A percentile compares a stretch with the other conserved stretches of the same genome.
These are phyloP conservation scores for Aegotheles bennettii DNA, from an alignment of 2,113 vertebrate genomes.

Conservation along the genomic window DNA sequence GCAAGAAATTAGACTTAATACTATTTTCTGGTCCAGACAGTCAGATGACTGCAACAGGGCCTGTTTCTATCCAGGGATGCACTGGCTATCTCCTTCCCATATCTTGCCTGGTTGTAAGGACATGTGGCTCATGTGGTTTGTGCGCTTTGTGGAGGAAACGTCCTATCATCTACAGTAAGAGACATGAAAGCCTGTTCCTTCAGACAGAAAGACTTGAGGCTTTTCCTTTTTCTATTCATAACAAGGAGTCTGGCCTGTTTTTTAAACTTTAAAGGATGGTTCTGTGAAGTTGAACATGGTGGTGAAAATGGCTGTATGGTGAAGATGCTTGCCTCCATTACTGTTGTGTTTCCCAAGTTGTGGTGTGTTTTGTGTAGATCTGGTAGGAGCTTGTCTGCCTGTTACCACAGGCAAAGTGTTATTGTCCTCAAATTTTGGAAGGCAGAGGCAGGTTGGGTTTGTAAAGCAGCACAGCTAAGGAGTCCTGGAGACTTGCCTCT, in stretches of 20 bases:
- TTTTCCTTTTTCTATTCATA: slow-evolving; percentile 23
- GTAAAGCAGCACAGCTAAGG: background rate
- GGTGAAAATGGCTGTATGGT: background rate
- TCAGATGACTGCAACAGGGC: background rate
- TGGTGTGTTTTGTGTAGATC: background rate
- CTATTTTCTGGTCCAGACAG: background rate
- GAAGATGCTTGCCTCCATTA: background rate
- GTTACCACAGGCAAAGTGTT: background rate
- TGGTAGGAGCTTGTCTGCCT: background rate
- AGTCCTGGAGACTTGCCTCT: background rate
- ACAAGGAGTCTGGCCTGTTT: background rate
- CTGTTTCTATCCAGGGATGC: background rate
- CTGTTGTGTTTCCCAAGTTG: background rate
- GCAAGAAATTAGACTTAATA: background rate
- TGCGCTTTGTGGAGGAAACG: background rate
- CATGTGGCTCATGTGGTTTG: background rate
- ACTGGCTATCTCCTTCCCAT: background rate
- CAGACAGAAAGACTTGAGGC: slow-evolving; percentile 1
- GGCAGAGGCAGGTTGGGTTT: background rate
- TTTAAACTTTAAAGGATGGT: background rate
- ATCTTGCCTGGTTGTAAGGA: background rate
- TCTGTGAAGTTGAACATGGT: background rate
- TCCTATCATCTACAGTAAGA: background rate
- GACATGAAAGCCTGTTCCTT: background rate
- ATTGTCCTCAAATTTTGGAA: background rate